A percentile compares a stretch with the other conserved stretches of the same genome.
phyloP scores from a whole-genome alignment of 2,113 vertebrate genomes.

The Jaculus jaculus region DNA sequence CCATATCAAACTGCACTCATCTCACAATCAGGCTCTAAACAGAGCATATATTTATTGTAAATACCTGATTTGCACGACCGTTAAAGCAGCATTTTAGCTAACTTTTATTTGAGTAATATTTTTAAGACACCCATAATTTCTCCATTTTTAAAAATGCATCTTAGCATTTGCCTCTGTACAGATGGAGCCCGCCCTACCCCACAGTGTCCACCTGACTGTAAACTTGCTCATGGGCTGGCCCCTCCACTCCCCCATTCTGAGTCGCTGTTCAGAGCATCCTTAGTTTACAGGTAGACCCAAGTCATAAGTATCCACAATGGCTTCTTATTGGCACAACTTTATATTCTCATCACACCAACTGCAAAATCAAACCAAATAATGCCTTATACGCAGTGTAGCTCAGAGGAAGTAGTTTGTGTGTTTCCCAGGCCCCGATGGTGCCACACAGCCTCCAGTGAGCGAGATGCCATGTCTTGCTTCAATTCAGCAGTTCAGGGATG shows the following conservation, averaged over 20 bases:
- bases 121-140: conserved; percentile 66
- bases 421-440: background rate
- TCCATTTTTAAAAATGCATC: conserved; percentile 28
- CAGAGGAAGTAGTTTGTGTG: background rate
- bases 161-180: conserved; percentile 9
- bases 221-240: background rate
- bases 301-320: background rate
- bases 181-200: background rate
- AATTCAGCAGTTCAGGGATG: conserved; percentile 49
- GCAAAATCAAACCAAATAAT: conserved; percentile 73
- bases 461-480: background rate
- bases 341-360: conserved; percentile 37
- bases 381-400: conserved; percentile 67
- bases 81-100: conserved; percentile 73
- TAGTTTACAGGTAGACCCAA: conserved; percentile 21
- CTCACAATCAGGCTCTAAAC: conserved; percentile 59
- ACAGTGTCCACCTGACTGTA: conserved; percentile 58
- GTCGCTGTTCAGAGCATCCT: conserved; percentile 36
- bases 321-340: conserved; percentile 60
- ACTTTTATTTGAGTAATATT: conserved; percentile 65
- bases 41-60: conserved; percentile 63
- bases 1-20: background rate
- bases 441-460: background rate
- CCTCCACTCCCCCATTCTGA: conserved; percentile 41
- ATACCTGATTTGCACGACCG: conserved; percentile 72